A percentile compares a stretch with the other conserved stretches of the same genome.
Evolutionary conservation across 2,113 vertebrate genomes (phyloP).

Genomic region (Apteryx owenii): DNA sequence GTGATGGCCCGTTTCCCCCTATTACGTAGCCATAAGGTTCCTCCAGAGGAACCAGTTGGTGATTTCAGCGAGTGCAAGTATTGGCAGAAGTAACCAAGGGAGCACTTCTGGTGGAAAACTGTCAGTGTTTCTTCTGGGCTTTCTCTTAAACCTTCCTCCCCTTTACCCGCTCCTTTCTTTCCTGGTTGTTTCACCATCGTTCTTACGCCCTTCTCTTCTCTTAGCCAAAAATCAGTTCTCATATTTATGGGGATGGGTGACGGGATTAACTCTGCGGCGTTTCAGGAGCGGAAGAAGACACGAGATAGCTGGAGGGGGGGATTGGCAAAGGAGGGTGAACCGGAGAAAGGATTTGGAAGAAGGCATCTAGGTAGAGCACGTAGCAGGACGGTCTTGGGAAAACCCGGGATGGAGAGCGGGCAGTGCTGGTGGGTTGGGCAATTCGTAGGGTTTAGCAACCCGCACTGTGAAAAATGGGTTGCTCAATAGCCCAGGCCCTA

Average conservation of each 20-base stretch:
- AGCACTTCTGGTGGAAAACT: too few relatives aligned
- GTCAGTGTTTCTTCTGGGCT: background rate
- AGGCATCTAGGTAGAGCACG: background rate
- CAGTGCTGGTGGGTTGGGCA: background rate
- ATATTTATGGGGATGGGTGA: background rate
- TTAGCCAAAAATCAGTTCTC: background rate
- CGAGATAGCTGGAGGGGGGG: background rate
- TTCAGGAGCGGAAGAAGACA: background rate
- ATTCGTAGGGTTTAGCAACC: background rate
- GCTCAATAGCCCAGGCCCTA: background rate
- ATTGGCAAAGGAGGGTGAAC: background rate
- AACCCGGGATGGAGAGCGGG: background rate
- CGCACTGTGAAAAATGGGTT: fast-evolving
- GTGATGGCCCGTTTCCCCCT: background rate
- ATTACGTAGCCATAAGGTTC: too few relatives aligned
- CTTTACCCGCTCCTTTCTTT: background rate
- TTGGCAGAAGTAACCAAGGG: background rate
- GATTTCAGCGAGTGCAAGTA: background rate
- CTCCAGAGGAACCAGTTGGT: background rate
- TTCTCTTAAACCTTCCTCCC: background rate
- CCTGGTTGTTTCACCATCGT: background rate
- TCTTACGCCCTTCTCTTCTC: background rate
- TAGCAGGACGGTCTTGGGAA: background rate
- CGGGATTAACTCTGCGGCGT: background rate
- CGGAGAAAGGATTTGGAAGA: background rate